Evolutionary conservation across 2,888 invertebrate genomes (phyloP), one percentile per base, ranked within the genome.

Genomic region (Muscina levida): DNA sequence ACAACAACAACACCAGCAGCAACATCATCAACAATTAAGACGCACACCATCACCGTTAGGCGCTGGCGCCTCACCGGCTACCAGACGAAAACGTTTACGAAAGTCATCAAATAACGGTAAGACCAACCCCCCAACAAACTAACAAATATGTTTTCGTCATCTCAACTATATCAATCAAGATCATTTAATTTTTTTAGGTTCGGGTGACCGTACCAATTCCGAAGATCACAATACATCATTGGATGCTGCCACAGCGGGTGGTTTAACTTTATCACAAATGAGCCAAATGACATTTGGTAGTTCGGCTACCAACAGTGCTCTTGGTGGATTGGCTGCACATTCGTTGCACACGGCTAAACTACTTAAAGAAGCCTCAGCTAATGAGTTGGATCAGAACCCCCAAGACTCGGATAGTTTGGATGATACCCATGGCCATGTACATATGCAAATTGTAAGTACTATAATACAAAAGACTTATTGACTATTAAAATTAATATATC

Each of bases 51-150:
- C 93, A 86, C 91, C 92, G 82, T 57, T 92, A 89, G 87, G 91
- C 91, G 82, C 92, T 91, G 93, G 94, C n/a, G 91, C 93, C 26
- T 93, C 94, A 26, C 93, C 93, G 17, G 94, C 95, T 2, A 93
- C 95, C 11, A 62, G 92, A 91, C 86, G 92, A 92, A 82, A 90
- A 91, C 87, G 94, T 79, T 90, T 94, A 86, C 90, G 94, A 84
- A 94, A 94, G 89, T 92, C 93, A 19, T 94, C 94, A 8, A 94
- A 90, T 84, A 90, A 93, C 73, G 94, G 94, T 82, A 84, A 83
- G 84, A 42, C 17, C 8, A 17, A n/a, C 42, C n/a, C n/a, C n/a
- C n/a, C n/a, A n/a, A n/a, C n/a, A n/a, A n/a, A n/a, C n/a, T n/a
- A 13, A 67, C 46, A 26, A 5, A 57, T 10, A 66, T 42, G 15